Conservation (phyloP, 2,888 invertebrate genomes). For the Stenotaenia linearis region DNA sequence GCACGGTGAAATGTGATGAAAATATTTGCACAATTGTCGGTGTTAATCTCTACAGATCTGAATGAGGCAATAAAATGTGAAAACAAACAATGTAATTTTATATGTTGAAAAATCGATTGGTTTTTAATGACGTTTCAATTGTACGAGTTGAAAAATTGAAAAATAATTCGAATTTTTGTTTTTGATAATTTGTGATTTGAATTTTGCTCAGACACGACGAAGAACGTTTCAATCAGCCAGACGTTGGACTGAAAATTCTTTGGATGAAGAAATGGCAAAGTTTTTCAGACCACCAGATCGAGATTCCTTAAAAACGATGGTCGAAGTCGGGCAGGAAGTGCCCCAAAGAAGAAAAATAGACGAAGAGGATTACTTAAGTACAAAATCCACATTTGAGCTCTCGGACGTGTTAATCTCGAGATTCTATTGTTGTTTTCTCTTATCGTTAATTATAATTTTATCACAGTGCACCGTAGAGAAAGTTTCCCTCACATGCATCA, state of each 20-base stretch:
- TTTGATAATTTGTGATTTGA: neutral
- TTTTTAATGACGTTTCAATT: no score
- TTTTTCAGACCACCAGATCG: constrained; percentile 37
- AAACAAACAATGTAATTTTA: no score
- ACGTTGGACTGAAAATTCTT: constrained; percentile 33
- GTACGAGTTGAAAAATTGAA: neutral
- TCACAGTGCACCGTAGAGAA: constrained; percentile 58
- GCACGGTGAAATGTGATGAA: no score
- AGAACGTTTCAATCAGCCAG: neutral
- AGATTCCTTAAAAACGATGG: constrained; percentile 33
- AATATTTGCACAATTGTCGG: no score
- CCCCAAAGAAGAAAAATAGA: constrained; percentile 34
- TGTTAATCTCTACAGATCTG: no score
- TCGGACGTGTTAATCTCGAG: neutral
- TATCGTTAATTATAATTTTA: constrained; percentile 35
- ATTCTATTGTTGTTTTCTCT: neutral
- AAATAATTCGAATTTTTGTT: no score
- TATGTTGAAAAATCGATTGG: no score
- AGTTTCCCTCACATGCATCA: constrained; percentile 60
- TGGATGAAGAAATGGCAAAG: constrained; percentile 39
- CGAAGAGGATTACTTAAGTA: constrained; percentile 39
- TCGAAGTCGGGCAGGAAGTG: constrained; percentile 2
- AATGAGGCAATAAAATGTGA: no score
- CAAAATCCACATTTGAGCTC: constrained; percentile 18
- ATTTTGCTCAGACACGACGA: neutral